Conservation (phyloP, 30 jellyfish, hydroid and myxozoan genomes). For the Hydractinia echinata region DNA sequence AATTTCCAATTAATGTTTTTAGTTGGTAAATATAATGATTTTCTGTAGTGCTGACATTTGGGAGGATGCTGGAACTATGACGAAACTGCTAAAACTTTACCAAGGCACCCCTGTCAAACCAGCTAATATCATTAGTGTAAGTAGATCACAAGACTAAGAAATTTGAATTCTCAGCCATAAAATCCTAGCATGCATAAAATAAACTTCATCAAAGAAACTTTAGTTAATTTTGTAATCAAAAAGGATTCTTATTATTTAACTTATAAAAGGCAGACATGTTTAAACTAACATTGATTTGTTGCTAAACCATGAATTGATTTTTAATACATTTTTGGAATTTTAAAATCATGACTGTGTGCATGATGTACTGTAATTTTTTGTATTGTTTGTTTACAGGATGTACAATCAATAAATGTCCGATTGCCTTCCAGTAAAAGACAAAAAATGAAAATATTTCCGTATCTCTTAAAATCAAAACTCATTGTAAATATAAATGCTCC, state of each 20-base stretch:
- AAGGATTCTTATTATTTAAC: too few relatives aligned
- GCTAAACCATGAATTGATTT: too few relatives aligned
- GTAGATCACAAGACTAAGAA: neutral
- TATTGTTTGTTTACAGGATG: conserved; percentile 40
- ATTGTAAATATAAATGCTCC: conserved; percentile 65
- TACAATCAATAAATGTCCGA: conserved; percentile 43
- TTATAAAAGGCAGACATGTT: too few relatives aligned
- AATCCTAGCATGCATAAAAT: too few relatives aligned
- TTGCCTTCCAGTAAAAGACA: conserved; percentile 61
- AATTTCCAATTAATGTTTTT: too few relatives aligned
- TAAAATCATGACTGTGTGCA: neutral
- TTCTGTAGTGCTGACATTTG: conserved; percentile 52
- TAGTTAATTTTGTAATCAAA: too few relatives aligned
- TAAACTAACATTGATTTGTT: too few relatives aligned
- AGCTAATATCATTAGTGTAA: conserved; percentile 38
- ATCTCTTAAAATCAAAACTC: conserved; percentile 55
- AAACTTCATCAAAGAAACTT: too few relatives aligned
- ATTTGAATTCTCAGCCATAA: too few relatives aligned
- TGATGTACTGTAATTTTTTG: neutral
- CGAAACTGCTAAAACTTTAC: conserved; percentile 41
- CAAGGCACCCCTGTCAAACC: conserved; percentile 83
- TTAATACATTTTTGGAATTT: too few relatives aligned
- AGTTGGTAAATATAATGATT: too few relatives aligned
- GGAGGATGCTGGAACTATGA: conserved; percentile 55
- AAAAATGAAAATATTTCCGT: conserved; percentile 90